Percentiles rank a stretch among this genome's conserved stretches.
Conservation (phyloP, 2,113 vertebrate genomes). For the Prolemur simus region DNA sequence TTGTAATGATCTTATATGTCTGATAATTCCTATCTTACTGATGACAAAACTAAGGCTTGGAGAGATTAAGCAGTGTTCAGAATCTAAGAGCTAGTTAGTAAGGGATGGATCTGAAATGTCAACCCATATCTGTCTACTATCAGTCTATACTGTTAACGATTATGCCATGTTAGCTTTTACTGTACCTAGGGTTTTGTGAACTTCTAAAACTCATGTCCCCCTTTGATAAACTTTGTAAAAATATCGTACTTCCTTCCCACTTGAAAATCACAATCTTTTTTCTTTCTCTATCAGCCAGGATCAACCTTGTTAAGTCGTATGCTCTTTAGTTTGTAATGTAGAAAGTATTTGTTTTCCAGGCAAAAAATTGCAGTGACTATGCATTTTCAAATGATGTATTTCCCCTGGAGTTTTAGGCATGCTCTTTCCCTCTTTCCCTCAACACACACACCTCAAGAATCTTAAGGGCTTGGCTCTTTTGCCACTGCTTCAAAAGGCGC, state of each 20-base stretch:
- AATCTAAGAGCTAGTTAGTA: neutral
- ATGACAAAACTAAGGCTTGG: neutral
- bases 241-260: neutral
- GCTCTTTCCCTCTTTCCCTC: neutral
- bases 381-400: constrained; percentile 16
- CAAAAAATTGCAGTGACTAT: neutral
- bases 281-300: neutral
- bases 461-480: neutral
- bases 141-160: neutral
- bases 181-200: neutral
- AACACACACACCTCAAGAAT: neutral
- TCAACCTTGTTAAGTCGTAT: neutral
- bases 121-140: neutral
- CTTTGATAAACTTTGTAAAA: constrained; percentile 14
- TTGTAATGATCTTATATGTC: neutral
- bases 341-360: neutral
- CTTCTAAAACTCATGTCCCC: neutral
- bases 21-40: neutral
- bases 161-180: neutral
- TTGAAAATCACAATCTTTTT: constrained; percentile 15
- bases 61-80: neutral
- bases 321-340: neutral
- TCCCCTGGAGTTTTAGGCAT: neutral
- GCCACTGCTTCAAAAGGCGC: neutral
- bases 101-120: neutral